These are phyloP conservation scores for Zaprionus ghesquierei DNA, from an alignment of 1,140 invertebrate species.

Conservation along the genomic window DNA sequence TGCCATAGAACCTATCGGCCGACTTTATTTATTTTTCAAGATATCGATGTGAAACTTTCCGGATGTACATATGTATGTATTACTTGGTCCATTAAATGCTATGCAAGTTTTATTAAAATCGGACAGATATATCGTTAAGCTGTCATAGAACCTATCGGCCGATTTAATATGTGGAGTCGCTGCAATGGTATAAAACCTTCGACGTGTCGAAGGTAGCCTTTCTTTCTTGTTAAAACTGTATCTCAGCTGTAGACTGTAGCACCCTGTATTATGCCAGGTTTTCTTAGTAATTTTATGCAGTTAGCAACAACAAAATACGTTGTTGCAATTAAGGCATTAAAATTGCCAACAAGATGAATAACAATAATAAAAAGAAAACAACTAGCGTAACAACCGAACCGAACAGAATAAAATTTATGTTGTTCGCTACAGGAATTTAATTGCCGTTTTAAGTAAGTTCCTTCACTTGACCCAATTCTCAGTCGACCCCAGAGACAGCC, in stretches of 20 bases:
- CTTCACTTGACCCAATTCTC: constrained; percentile 75
- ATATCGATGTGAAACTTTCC: too few relatives aligned
- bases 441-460: constrained; percentile 73
- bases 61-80: too few relatives aligned
- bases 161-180: background rate
- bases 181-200: too few relatives aligned
- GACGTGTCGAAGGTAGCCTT: too few relatives aligned
- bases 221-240: too few relatives aligned
- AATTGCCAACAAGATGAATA: constrained; percentile 43
- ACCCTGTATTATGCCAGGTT: constrained; percentile 60
- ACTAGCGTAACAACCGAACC: background rate
- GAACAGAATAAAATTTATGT: constrained; percentile 57
- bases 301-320: constrained; percentile 41
- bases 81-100: too few relatives aligned
- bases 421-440: constrained; percentile 72
- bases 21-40: too few relatives aligned
- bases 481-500: constrained; percentile 43
- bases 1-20: too few relatives aligned
- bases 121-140: too few relatives aligned
- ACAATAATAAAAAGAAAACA: constrained; percentile 33
- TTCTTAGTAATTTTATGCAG: too few relatives aligned
- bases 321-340: constrained; percentile 70
- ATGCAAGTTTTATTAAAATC: too few relatives aligned
- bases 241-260: background rate
- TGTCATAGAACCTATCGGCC: background rate